Base-by-base conservation (phyloP, 2,113 vertebrate genomes). In the Percina caprodes region DNA sequence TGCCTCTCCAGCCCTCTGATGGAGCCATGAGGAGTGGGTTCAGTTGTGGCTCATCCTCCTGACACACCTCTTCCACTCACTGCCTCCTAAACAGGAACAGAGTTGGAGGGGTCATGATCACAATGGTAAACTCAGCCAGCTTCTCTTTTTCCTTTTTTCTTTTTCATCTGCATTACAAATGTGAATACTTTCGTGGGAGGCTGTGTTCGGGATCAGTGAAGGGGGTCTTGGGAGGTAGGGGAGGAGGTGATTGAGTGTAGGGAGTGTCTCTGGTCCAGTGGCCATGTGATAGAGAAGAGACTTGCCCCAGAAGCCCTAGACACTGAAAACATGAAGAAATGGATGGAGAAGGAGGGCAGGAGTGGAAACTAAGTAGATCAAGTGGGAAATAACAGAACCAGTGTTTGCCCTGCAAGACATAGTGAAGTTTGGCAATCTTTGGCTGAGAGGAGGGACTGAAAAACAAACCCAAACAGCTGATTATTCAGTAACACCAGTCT, bases 141-240 rank as follows among this genome's bases (percentile, higher is more conserved):
- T 63, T 45, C 33, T n/a, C 30, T 24, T 7, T 56, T 65, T 46
- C 42, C 12, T 45, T 69, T 0, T 30, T 55, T 42, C 35, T 39
- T 35, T 81, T 74, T 33, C 8, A 63, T 80, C 51, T 84, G 55
- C 66, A 88, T 84, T 80, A 79, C 14, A 82, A 88, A 87, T 74
- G 79, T 39, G 63, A 80, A 73, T 69, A 7, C 75, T 78, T 75
- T 42, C 23, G 15, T 30, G 23, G 55, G 24, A 55, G 60, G 14
- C 67, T 79, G 69, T 3, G 67, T 84, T 84, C 35, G 59, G 70
- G 66, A 84, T 88, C 80, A 80, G 75, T 77, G 80, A 75, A 72
- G 67, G 59, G 54, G 24, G 35, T 49, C 45, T 76, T 24, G n/a
- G 19, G 6, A 76, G 46, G 33, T 6, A 35, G 35, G 24, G 55